Evolutionary conservation across 2,113 vertebrate species (phyloP).

Genomic region (Erythrocercus mccallii): DNA sequence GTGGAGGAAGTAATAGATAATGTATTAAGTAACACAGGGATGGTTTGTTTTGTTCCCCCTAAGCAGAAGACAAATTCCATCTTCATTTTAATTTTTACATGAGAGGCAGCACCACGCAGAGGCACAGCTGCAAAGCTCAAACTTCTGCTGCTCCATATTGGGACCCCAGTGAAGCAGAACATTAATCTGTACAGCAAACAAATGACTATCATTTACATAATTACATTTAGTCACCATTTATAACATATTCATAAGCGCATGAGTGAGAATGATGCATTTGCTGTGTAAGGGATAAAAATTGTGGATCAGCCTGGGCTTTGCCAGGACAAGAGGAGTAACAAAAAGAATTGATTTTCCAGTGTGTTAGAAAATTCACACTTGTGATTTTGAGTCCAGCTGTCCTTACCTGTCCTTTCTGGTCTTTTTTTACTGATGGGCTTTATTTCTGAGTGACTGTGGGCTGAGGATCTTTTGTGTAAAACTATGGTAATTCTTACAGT

Average conservation of each 20-base stretch:
- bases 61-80: constrained; percentile 50
- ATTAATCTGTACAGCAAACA: constrained; percentile 66
- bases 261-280: constrained; percentile 38
- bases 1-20: constrained; percentile 22
- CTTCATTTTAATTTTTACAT: constrained; percentile 49
- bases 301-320: neutral
- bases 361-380: neutral
- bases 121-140: constrained; percentile 57
- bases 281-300: neutral
- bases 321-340: neutral
- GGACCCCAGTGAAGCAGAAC: constrained; percentile 59
- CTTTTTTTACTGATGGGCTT: neutral
- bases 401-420: neutral
- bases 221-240: constrained; percentile 60
- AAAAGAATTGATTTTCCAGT: neutral
- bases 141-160: constrained; percentile 50
- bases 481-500: neutral
- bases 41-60: neutral
- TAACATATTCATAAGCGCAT: constrained; percentile 51
- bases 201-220: constrained; percentile 70
- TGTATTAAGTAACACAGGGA: neutral
- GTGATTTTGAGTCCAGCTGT: neutral
- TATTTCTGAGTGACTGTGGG: neutral
- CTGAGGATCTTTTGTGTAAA: neutral
- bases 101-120: constrained; percentile 55